phyloP scores from a whole-genome alignment of 2,888 invertebrate species.

The Allolobophora icterica region DNA sequence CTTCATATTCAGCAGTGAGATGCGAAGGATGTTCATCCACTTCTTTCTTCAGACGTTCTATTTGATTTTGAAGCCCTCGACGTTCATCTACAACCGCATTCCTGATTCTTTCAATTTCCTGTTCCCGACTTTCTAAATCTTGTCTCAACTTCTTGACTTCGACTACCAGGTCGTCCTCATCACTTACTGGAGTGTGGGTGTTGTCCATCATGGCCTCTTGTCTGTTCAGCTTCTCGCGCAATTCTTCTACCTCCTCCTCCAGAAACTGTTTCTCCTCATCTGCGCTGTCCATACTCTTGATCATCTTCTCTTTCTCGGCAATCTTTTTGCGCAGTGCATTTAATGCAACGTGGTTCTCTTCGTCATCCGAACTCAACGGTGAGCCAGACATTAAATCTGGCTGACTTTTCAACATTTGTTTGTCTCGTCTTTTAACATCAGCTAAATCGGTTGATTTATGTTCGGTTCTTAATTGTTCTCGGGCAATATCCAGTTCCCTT shows the following conservation, averaged over 20 bases:
- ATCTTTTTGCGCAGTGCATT: not conserved
- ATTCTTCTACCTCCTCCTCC: not conserved
- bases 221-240: not conserved
- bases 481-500: not conserved
- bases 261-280: slow-evolving; percentile 26
- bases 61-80: not conserved
- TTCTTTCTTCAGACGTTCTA: not conserved
- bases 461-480: not conserved
- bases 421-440: not conserved
- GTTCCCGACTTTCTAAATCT: not conserved
- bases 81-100: not conserved
- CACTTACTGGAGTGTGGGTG: not conserved
- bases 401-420: not conserved
- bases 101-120: not conserved
- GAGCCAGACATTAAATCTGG: not conserved
- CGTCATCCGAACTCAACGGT: not conserved
- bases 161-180: not conserved
- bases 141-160: not conserved
- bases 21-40: not conserved
- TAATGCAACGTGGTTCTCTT: not conserved
- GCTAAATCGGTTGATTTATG: not conserved
- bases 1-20: not conserved
- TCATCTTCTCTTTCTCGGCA: not conserved
- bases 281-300: not conserved
- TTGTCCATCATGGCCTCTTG: not conserved